Base-by-base conservation (phyloP, 2,113 vertebrate genomes). In the Campylomormyrus tamandua region DNA sequence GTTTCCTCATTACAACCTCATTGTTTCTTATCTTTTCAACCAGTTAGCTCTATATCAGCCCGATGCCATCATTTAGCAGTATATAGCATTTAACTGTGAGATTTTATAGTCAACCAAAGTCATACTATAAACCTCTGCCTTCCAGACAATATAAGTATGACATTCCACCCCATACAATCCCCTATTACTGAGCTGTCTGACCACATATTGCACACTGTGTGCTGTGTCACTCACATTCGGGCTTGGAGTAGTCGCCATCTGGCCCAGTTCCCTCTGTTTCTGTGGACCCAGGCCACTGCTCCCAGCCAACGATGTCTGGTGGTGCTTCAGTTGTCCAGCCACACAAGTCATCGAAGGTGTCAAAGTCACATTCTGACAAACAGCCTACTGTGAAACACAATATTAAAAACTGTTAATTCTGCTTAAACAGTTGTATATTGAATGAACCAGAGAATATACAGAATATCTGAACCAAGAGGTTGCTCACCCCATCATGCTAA, bases 231-330 rank as follows among this genome's bases (percentile, higher is more conserved):
- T 39, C 35, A 97, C 97, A 53, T 49, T 96, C 96, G 89, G 97
- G 97, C 93, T 92, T 96, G 27, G 97, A 97, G 91, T 95, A 97
- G 91, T 97, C 97, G 50, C 96, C 92, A 3, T 95, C 53, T 4
- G 97, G 97, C 27, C 97, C 96, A 24, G 94, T 95, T 1, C 93
- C 94, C 0, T 85, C 91, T 24, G 93, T 93, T 0, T 94, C 53
- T 9, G 95, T 94, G 21, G 0, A 1, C 5, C 96, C 48, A 52
- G 0, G 0, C 93, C 42, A 95, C 50, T 92, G 93, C 0, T 2
- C 70, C 93, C 97, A 97, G 48, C 95, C 96, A 31, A 77, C 90
- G 0, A 93, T 0, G 0, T 3, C 27, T 8, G 91, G 19, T 31
- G 92, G 87, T 0, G 4, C 7, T 15, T 92, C 10, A 87, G 35